Evolutionary conservation across 2,113 vertebrate genomes (phyloP).

Genomic region (Oryzias javanicus): DNA sequence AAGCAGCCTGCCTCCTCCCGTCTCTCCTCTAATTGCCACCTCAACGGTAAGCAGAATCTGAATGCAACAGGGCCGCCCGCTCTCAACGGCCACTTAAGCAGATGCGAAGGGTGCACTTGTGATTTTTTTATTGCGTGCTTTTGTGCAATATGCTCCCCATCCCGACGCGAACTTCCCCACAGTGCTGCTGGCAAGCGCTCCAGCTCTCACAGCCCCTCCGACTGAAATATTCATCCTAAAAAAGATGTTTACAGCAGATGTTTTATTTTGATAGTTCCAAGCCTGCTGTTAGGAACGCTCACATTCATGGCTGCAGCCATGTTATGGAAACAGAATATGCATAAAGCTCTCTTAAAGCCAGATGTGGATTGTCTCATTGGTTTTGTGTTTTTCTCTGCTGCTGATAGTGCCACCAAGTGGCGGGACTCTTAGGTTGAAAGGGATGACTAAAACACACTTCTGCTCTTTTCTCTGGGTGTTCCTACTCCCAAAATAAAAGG

Average conservation of each 20-base stretch:
- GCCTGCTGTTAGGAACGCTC: conserved; percentile 52
- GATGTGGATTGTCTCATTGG: conserved; percentile 37
- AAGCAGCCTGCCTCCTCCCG: conserved; percentile 28
- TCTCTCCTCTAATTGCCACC: conserved; percentile 50
- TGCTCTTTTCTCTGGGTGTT: conserved; percentile 13
- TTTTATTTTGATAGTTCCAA: conserved; percentile 55
- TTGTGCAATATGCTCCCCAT: conserved; percentile 15
- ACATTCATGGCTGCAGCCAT: conserved; percentile 35
- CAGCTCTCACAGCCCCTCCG: conserved; percentile 44
- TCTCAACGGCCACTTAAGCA: conserved; percentile 13
- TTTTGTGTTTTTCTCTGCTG: conserved; percentile 55
- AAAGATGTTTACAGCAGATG: conserved; percentile 48
- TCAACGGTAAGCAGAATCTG: conserved; percentile 11
- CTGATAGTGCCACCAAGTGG: conserved; percentile 80
- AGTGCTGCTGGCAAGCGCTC: conserved; percentile 23
- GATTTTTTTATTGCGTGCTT: conserved; percentile 6
- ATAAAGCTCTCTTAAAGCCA: conserved; percentile 25
- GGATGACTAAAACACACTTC: conserved; percentile 24
- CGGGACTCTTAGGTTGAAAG: conserved; percentile 19
- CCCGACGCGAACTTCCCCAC: conserved; percentile 33
- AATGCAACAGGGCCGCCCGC: conserved; percentile 4
- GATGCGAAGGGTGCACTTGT: conserved; percentile 9
- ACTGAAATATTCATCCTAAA: conserved; percentile 53
- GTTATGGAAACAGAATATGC: conserved; percentile 46
- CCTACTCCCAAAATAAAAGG: conserved; percentile 4